Conservation (phyloP, 2,113 vertebrate genomes). For the Erythrolamprus reginae region DNA sequence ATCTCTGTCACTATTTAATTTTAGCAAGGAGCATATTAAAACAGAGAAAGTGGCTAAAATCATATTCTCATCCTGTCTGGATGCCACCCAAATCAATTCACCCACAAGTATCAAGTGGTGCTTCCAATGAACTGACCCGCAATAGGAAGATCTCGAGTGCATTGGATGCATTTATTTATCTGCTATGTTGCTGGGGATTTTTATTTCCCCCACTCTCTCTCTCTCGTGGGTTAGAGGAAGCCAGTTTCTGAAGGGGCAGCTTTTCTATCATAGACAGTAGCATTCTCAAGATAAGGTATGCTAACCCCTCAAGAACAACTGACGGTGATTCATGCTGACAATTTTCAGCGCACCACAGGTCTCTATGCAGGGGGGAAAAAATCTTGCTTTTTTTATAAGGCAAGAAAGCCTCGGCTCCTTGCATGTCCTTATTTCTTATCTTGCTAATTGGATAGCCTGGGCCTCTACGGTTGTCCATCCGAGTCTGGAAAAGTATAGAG, state of each 20-base stretch:
- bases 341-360: not conserved
- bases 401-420: not conserved
- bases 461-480: not conserved
- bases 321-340: not conserved
- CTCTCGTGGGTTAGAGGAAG: not conserved
- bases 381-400: not conserved
- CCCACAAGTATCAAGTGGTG: conserved; percentile 27
- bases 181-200: not conserved
- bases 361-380: not conserved
- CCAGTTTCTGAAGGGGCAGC: not conserved
- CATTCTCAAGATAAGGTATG: conserved; percentile 20
- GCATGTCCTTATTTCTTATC: not conserved
- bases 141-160: conserved; percentile 16
- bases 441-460: not conserved
- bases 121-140: conserved; percentile 38
- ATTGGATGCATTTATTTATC: not conserved
- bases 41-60: conserved; percentile 9
- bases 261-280: conserved; percentile 23
- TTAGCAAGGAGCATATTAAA: conserved; percentile 20
- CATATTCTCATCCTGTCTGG: conserved; percentile 31
- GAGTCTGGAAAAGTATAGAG: not conserved
- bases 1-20: conserved; percentile 17
- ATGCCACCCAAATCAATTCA: conserved; percentile 39
- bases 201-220: not conserved
- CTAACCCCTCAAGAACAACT: not conserved